Evolutionary conservation across 1,140 invertebrate species (phyloP).

Genomic region (Microvelia longipes): DNA sequence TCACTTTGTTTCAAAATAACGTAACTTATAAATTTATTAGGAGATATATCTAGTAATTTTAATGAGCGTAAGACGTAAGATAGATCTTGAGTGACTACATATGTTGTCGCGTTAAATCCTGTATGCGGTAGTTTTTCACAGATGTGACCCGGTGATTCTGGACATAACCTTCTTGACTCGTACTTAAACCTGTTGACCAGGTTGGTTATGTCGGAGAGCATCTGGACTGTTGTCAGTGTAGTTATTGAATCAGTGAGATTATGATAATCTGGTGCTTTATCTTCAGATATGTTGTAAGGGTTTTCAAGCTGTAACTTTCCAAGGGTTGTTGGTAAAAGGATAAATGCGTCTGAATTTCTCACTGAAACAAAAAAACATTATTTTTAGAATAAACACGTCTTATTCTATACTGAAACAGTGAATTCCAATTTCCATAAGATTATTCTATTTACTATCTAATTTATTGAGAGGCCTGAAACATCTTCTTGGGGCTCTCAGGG

Average conservation of each 20-base stretch:
- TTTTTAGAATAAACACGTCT: not conserved
- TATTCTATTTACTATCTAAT: too few species aligned
- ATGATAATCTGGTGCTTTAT: not conserved
- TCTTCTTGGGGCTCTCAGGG: too few species aligned
- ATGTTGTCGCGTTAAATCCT: not conserved
- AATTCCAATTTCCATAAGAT: too few species aligned
- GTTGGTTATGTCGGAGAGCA: slow-evolving; percentile 8
- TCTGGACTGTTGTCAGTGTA: slow-evolving; percentile 4
- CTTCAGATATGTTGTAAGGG: slow-evolving; percentile 8
- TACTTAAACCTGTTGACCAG: slow-evolving; percentile 12
- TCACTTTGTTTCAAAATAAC: slow-evolving; percentile 5
- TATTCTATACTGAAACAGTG: too few species aligned
- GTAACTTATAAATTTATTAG: slow-evolving; percentile 11
- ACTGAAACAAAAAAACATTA: not conserved
- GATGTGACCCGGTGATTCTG: not conserved
- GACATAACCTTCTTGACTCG: slow-evolving; percentile 7
- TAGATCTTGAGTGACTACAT: not conserved
- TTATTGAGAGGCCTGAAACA: too few species aligned
- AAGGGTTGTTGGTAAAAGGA: slow-evolving; percentile 7
- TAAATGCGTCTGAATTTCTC: slow-evolving; percentile 1
- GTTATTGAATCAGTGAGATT: slow-evolving; percentile 1
- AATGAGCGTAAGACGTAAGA: not conserved
- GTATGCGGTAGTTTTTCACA: slow-evolving; percentile 8
- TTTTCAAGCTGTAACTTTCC: slow-evolving; percentile 2
- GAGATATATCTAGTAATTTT: slow-evolving; percentile 5